Percentiles rank a stretch among this genome's conserved stretches.
Conservation (phyloP, 2,888 invertebrate species). For the Tetramorium bicarinatum region DNA sequence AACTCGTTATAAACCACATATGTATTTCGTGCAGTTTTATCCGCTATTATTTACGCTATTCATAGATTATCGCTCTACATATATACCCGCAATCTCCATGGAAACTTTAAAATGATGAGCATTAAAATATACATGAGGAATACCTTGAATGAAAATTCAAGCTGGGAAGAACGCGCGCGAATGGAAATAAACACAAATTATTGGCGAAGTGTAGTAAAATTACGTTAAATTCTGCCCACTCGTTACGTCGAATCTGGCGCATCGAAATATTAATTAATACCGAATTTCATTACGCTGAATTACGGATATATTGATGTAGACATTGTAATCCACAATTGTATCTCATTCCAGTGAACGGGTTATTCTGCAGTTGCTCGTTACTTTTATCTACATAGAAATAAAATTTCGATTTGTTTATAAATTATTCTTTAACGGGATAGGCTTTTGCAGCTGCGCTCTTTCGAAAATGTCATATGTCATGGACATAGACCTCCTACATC, state of each 20-base stretch:
- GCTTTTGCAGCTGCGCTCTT: not conserved
- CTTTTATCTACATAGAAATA: not conserved
- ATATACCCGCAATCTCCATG: not conserved
- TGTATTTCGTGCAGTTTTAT: not conserved
- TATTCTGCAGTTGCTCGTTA: not conserved
- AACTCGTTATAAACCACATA: not conserved
- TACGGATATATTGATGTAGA: conserved; percentile 29
- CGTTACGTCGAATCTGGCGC: not conserved
- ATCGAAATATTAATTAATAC: conserved; percentile 39
- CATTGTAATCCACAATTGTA: conserved; percentile 9
- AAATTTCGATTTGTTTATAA: not conserved
- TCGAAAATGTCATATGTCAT: not conserved
- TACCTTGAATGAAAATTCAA: not conserved
- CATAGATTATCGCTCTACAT: not conserved
- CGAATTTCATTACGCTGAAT: conserved; percentile 30
- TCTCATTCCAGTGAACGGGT: not conserved
- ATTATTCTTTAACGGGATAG: not conserved
- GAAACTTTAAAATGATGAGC: not conserved
- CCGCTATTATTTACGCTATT: not conserved
- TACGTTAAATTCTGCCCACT: conserved; percentile 14
- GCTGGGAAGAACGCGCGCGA: too few species aligned
- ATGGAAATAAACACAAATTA: not conserved
- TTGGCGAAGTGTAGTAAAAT: not conserved
- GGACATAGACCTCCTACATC: not conserved
- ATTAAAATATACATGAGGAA: not conserved